These are phyloP conservation scores for Phenganax marumi DNA, from an alignment of 92 coral and sea anemone species.

Conservation along the genomic window DNA sequence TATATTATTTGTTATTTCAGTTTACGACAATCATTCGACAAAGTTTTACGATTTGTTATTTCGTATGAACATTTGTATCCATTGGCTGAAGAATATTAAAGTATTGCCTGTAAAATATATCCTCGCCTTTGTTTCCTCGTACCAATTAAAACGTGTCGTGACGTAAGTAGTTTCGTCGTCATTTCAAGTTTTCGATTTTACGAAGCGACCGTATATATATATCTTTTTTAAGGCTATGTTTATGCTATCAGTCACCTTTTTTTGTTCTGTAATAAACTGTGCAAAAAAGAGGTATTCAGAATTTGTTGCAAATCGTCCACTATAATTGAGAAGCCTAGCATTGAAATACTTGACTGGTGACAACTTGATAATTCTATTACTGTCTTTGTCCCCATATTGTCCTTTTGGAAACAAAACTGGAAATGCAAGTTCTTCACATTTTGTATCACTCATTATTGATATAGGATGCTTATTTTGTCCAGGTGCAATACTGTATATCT, in stretches of 20 bases:
- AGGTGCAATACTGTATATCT: constrained; percentile 48
- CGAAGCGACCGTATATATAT: constrained; percentile 27
- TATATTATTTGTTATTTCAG: not conserved
- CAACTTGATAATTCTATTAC: no score
- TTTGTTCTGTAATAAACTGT: constrained; percentile 61
- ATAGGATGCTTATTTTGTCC: constrained; percentile 43
- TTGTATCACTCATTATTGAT: not conserved
- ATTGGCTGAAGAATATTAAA: no score
- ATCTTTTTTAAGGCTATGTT: constrained; percentile 50
- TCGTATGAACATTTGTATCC: no score
- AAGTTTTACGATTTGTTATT: no score
- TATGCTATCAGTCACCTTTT: constrained; percentile 56
- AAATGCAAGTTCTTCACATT: constrained; percentile 52
- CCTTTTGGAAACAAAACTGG: constrained; percentile 71
- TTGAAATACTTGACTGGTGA: constrained; percentile 19
- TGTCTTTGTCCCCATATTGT: constrained; percentile 46
- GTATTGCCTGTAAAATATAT: no score
- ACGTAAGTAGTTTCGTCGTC: no score
- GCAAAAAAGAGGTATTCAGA: constrained; percentile 60
- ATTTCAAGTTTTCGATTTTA: no score
- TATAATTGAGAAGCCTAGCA: constrained; percentile 47
- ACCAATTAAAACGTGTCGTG: no score
- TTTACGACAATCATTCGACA: no score
- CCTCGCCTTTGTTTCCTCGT: no score
- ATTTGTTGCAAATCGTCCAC: constrained; percentile 62